Percentiles rank a stretch among this genome's conserved stretches.
phyloP scores from a whole-genome alignment of 2,888 invertebrate species.

The Temnothorax unifasciatus region DNA sequence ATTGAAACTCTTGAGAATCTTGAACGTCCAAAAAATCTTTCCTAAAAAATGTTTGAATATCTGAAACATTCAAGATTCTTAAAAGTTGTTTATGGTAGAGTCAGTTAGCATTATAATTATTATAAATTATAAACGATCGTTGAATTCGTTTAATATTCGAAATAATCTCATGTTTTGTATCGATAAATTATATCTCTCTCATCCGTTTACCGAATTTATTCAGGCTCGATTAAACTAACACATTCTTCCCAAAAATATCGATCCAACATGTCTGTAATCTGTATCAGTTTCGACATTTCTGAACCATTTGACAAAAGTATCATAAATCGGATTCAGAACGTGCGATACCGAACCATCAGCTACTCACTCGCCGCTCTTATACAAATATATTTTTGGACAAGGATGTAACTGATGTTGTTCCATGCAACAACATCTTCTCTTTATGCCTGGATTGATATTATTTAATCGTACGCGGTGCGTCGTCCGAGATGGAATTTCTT shows the following conservation, averaged over 20 bases:
- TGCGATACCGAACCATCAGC: background rate
- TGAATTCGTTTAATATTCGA: background rate
- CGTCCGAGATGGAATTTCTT: constrained; percentile 32
- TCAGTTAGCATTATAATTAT: background rate
- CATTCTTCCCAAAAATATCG: background rate
- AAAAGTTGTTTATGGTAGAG: background rate
- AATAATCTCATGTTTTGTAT: background rate
- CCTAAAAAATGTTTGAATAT: background rate
- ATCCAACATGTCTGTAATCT: background rate
- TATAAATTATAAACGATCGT: background rate
- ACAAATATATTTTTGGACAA: background rate
- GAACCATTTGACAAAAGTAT: background rate
- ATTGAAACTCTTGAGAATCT: background rate
- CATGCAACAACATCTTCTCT: background rate
- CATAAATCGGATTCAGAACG: background rate
- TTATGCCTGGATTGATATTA: background rate
- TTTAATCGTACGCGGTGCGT: constrained; percentile 19
- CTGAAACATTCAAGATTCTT: background rate
- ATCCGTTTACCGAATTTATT: background rate
- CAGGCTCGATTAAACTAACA: background rate
- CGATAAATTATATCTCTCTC: background rate
- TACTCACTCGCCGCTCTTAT: background rate
- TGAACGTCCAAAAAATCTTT: background rate
- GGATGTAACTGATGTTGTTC: background rate
- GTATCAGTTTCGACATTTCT: background rate